Percentiles rank a stretch among this genome's conserved stretches.
These are phyloP conservation scores for Cossypha dichroa DNA, from an alignment of 2,797 vertebrate species.

Conservation along the genomic window DNA sequence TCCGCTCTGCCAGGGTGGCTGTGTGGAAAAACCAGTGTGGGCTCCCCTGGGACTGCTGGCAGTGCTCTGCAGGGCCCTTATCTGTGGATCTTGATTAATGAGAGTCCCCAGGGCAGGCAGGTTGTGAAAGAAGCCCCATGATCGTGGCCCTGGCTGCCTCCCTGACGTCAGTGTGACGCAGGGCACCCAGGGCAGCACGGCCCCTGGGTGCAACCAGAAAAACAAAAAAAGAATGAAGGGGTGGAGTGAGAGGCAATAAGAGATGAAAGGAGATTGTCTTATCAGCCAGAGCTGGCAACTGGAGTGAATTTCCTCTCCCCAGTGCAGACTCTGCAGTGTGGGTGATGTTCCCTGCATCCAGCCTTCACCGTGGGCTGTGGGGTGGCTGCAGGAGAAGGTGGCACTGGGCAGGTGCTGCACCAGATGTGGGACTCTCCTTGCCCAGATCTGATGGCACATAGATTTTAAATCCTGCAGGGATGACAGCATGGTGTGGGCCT, in stretches of 20 bases:
- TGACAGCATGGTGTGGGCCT: not conserved
- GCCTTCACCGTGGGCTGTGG: fast-evolving
- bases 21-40: not conserved
- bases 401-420: not conserved
- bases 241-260: not conserved
- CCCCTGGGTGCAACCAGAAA: not conserved
- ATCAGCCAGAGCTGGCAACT: not conserved
- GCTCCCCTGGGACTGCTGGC: not conserved
- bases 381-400: not conserved
- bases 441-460: not conserved
- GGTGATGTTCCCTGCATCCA: not conserved
- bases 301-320: not conserved
- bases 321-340: not conserved
- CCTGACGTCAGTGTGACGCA: constrained; percentile 48
- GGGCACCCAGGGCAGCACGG: not conserved
- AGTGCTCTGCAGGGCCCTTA: not conserved
- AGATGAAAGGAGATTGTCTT: constrained; percentile 31
- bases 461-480: not conserved
- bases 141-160: not conserved
- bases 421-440: not conserved
- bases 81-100: not conserved
- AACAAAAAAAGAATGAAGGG: not conserved
- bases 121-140: constrained; percentile 40
- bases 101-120: constrained; percentile 5
- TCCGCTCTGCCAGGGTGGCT: not conserved